Conservation (phyloP, 1,140 invertebrate genomes). For the Drosophila erecta region DNA sequence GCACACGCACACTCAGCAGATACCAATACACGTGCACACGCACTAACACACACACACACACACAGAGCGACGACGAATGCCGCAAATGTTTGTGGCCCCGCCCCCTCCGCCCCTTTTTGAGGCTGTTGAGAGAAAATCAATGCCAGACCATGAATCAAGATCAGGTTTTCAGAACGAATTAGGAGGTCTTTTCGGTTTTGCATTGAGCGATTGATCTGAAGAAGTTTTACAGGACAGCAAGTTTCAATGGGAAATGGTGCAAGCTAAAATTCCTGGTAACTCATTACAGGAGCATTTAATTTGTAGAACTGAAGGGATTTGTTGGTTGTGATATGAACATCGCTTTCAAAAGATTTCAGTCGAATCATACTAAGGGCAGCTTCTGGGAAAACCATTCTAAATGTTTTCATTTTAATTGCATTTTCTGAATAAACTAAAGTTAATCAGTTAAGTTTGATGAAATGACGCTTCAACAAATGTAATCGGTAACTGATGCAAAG, state of each 20-base stretch:
- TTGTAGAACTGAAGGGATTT: not conserved
- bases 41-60: constrained; percentile 10
- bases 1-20: constrained; percentile 33
- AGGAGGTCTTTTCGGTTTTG: constrained; percentile 14
- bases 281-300: not conserved
- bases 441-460: too few relatives aligned
- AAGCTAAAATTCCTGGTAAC: not conserved
- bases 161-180: constrained; percentile 47
- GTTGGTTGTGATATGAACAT: not conserved
- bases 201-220: not conserved
- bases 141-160: constrained; percentile 59
- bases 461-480: too few relatives aligned
- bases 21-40: constrained; percentile 19
- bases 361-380: not conserved
- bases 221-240: too few relatives aligned
- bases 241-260: not conserved
- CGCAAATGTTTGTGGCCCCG: constrained; percentile 40
- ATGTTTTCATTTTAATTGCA: not conserved
- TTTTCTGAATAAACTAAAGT: too few relatives aligned
- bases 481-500: too few relatives aligned
- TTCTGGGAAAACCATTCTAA: not conserved
- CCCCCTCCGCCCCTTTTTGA: constrained; percentile 45
- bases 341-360: too few relatives aligned
- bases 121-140: constrained; percentile 73
- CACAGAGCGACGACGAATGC: constrained; percentile 18